phyloP scores from a whole-genome alignment of 2,888 invertebrate species.

The Nomada ferruginata region DNA sequence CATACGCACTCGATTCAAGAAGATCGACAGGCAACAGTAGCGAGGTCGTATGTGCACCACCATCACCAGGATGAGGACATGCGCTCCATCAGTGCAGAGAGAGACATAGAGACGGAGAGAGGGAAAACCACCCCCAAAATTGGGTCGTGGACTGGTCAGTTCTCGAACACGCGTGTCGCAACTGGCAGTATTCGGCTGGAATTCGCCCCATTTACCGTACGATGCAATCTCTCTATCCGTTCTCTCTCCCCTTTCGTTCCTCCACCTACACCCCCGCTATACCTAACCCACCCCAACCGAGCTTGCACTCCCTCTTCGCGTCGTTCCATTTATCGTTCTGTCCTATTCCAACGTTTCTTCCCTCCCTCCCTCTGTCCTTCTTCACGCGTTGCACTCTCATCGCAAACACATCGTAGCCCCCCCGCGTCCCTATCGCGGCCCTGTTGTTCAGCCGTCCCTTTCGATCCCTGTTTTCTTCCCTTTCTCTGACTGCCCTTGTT shows the following conservation, averaged over 20 bases:
- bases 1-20: slow-evolving; percentile 54
- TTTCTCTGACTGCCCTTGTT: slow-evolving; percentile 3
- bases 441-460: neutral
- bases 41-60: neutral
- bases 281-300: slow-evolving; percentile 19
- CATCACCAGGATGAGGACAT: slow-evolving; percentile 10
- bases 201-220: slow-evolving; percentile 72
- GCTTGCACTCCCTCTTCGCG: slow-evolving; percentile 29
- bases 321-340: slow-evolving; percentile 49
- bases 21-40: slow-evolving; percentile 9
- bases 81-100: neutral
- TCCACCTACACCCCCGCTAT: slow-evolving; percentile 13
- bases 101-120: neutral
- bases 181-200: slow-evolving; percentile 69
- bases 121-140: slow-evolving; percentile 60
- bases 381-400: slow-evolving; percentile 30
- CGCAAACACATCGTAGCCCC: slow-evolving; percentile 21
- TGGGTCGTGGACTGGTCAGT: slow-evolving; percentile 67
- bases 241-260: slow-evolving; percentile 36
- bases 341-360: slow-evolving; percentile 9
- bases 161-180: slow-evolving; percentile 63
- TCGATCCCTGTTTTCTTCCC: slow-evolving; percentile 1
- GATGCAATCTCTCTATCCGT: slow-evolving; percentile 52
- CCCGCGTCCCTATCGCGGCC: neutral
- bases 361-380: slow-evolving; percentile 8